Base-by-base conservation (phyloP, 2,888 invertebrate species). In the Zaprionus obscuricornis region DNA sequence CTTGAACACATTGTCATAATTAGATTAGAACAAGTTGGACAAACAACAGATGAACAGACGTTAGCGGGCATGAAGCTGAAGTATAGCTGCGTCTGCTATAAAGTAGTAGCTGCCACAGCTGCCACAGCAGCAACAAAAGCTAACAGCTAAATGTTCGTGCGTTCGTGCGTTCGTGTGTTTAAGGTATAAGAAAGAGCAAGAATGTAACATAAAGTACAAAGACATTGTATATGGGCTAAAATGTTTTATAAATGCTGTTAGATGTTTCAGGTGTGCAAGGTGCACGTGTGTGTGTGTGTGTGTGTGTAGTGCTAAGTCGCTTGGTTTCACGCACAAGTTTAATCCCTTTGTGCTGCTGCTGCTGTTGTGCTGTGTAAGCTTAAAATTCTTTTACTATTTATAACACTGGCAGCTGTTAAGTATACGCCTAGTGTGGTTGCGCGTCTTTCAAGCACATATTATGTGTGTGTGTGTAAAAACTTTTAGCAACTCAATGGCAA, bases 1-100 rank as follows among this genome's bases (percentile, higher is more conserved):
- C 34, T 45, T 24, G n/a, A 55, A 42, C 24, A 24, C 65, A 57
- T 39, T 64, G 57, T n/a, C 47, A 66, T 66, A 67, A 69, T 69
- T 60, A 36, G 62, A 72, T 69, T 49, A 72, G 3, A 33, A 14
- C 45, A 49, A n/a, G n/a, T n/a, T n/a, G n/a, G n/a, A n/a, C n/a
- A n/a, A n/a, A n/a, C n/a, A n/a, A n/a, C n/a, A n/a, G n/a, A n/a
- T n/a, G n/a, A n/a, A n/a, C n/a, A n/a, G n/a, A n/a, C n/a, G n/a
- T n/a, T n/a, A n/a, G n/a, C n/a, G n/a, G n/a, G n/a, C n/a, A n/a
- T n/a, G n/a, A n/a, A n/a, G n/a, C n/a, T n/a, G n/a, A n/a, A n/a
- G n/a, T n/a, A n/a, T n/a, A n/a, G n/a, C n/a, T 7, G 22, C 4
- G 7, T 22, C 4, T 22, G 5, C 4, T 4, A 4, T 5, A 22